Evolutionary conservation across 2,888 invertebrate species (phyloP), one percentile per base, ranked within the genome.

Genomic region (Tortrix viridana): DNA sequence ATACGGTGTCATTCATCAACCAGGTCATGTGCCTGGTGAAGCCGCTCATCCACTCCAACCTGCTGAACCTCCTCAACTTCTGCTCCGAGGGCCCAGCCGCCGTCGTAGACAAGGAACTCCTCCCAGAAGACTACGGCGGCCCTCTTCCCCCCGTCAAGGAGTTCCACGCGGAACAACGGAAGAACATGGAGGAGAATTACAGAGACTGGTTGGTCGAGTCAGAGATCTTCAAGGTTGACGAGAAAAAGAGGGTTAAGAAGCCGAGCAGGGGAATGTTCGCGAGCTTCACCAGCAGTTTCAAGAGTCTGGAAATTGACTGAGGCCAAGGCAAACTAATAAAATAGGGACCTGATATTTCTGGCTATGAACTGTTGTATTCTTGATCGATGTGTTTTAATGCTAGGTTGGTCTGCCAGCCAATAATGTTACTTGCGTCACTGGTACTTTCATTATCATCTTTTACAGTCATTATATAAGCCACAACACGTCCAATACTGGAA

Each of bases 1-100:
- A 95, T 77, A 94, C 95, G 0, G 94, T 94, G 5, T 93, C 94
- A 50, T 95, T 94, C 86, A 94, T 95, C 72, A 94, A 95, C 78
- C 95, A 95, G 81, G 93, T 95, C 20, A 94, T 95, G 94, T 92
- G 94, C 57, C 89, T 95, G 47, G 88, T 95, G 6, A 92, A 94
- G 66, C 95, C 95, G 0, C 87, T 95, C 69, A 94, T 95, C 68
- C 93, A 94, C 72, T 93, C 93, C 43, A 94, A 95, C 71, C 84
- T 95, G 1, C 85, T 95, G 49, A 92, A 92, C 68, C 85, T 95
- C 19, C 85, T 95, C 41, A 93, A 93, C 81, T 94, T 95, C 74
- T 86, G 87, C 19, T 90, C 93, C 1, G 89, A 91, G 60, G 93
- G 93, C 0, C 93, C 93, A 0, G 87, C 84, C 1, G 82, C 92